A percentile compares a stretch with the other conserved stretches of the same genome.
These are phyloP conservation scores for Cyprinodon brontotheroides DNA, from an alignment of 2,113 vertebrate genomes.

Conservation along the genomic window DNA sequence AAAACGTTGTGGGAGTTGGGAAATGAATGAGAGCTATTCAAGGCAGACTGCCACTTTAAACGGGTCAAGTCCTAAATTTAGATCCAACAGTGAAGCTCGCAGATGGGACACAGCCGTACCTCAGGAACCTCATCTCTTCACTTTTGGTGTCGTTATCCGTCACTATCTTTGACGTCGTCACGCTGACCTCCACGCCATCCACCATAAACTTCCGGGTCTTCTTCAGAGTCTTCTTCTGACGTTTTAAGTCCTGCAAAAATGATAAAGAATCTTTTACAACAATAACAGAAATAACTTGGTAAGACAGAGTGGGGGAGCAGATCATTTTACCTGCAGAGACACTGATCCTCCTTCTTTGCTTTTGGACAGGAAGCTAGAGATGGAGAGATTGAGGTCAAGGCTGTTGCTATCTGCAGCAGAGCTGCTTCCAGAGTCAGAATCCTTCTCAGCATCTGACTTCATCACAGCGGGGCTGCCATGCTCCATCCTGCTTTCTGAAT, in stretches of 20 bases:
- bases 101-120: constrained; percentile 75
- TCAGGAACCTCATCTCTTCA: constrained; percentile 94
- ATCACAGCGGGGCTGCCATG: constrained; percentile 68
- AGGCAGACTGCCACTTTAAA: constrained; percentile 38
- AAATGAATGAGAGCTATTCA: constrained; percentile 54
- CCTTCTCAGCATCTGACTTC: constrained; percentile 84
- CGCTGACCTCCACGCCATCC: constrained; percentile 97
- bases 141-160: constrained; percentile 95
- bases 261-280: background rate
- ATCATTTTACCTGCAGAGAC: constrained; percentile 87
- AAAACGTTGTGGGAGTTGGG: constrained; percentile 59
- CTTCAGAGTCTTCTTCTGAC: constrained; percentile 97
- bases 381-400: constrained; percentile 96
- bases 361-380: constrained; percentile 96
- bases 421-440: constrained; percentile 93
- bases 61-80: constrained; percentile 54
- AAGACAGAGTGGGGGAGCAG: background rate
- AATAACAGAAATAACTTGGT: background rate
- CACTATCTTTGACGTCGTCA: constrained; percentile 98
- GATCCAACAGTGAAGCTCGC: constrained; percentile 4
- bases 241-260: constrained; percentile 85
- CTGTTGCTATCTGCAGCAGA: constrained; percentile 92
- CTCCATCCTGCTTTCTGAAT: constrained; percentile 64
- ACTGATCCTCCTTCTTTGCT: constrained; percentile 92
- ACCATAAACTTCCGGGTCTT: constrained; percentile 98